A percentile compares a stretch with the other conserved stretches of the same genome.
These are phyloP conservation scores for Marcusenius ussheri DNA, from an alignment of 2,113 vertebrate species.

Conservation along the genomic window DNA sequence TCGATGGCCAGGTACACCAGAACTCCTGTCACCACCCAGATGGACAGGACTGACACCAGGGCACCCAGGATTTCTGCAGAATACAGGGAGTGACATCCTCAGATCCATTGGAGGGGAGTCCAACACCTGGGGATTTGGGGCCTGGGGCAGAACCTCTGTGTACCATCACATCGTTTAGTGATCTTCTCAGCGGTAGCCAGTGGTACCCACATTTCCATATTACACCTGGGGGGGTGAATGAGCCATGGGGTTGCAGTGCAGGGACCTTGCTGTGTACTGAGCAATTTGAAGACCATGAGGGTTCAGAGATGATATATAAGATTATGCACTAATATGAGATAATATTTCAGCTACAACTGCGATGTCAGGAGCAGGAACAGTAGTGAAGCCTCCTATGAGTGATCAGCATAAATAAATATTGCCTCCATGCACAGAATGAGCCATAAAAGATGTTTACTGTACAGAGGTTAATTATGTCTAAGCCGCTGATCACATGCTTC, in stretches of 20 bases:
- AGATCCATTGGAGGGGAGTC: not conserved
- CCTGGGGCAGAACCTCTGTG: not conserved
- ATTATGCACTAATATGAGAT: not conserved
- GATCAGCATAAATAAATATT: not conserved
- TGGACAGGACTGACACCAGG: constrained; percentile 81
- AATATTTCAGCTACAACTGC: not conserved
- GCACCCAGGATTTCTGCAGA: constrained; percentile 83
- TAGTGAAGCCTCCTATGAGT: not conserved
- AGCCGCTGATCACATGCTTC: not conserved
- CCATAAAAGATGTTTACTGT: not conserved
- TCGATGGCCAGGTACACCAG: constrained; percentile 85
- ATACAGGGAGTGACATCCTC: not conserved
- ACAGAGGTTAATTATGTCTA: not conserved
- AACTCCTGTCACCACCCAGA: constrained; percentile 86
- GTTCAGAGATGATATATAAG: not conserved
- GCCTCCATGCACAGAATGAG: not conserved
- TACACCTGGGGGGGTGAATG: not conserved
- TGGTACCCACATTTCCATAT: not conserved
- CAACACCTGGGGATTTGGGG: not conserved
- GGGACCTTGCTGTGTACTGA: not conserved
- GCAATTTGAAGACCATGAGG: not conserved
- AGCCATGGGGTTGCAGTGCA: not conserved
- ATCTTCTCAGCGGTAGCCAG: not conserved
- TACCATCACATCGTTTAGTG: not conserved
- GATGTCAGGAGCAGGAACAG: not conserved